Conservation (phyloP, 1,140 invertebrate genomes). For the Papilio polytes region DNA sequence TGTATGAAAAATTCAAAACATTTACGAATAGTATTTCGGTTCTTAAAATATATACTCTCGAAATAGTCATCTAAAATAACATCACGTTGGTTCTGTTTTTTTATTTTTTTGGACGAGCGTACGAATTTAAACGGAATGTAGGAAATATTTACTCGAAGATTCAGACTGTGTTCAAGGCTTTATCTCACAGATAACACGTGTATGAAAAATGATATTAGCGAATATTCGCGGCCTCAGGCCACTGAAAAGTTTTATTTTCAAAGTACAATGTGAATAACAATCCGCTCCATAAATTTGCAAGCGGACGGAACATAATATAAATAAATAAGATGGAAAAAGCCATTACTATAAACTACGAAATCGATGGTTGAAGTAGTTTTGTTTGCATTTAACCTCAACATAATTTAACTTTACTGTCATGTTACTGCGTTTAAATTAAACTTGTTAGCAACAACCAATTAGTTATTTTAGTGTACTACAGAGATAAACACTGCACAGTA, state of each 20-base stretch:
- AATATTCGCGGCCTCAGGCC: not conserved
- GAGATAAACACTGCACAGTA: not conserved
- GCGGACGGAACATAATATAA: too few species aligned
- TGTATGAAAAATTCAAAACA: conserved; percentile 26
- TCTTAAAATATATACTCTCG: conserved; percentile 7
- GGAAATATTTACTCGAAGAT: conserved; percentile 8
- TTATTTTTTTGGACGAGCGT: not conserved
- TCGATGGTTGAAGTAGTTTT: too few species aligned
- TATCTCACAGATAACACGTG: not conserved
- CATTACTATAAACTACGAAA: too few species aligned
- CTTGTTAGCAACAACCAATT: not conserved
- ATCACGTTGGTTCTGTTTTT: not conserved
- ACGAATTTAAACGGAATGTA: conserved; percentile 9
- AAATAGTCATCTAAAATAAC: conserved; percentile 22
- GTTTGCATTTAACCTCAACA: too few species aligned
- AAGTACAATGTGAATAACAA: too few species aligned
- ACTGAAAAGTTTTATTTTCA: not conserved
- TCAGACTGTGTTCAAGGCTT: conserved; percentile 1
- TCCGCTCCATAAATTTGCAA: too few species aligned
- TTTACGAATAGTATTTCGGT: not conserved
- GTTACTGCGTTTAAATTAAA: not conserved
- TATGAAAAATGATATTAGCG: not conserved
- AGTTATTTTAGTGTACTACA: not conserved
- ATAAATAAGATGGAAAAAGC: too few species aligned
- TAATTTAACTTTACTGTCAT: not conserved